A percentile compares a stretch with the other conserved stretches of the same genome.
Evolutionary conservation across 2,797 vertebrate species (phyloP).

Genomic region (Yasuhikotakia modesta): DNA sequence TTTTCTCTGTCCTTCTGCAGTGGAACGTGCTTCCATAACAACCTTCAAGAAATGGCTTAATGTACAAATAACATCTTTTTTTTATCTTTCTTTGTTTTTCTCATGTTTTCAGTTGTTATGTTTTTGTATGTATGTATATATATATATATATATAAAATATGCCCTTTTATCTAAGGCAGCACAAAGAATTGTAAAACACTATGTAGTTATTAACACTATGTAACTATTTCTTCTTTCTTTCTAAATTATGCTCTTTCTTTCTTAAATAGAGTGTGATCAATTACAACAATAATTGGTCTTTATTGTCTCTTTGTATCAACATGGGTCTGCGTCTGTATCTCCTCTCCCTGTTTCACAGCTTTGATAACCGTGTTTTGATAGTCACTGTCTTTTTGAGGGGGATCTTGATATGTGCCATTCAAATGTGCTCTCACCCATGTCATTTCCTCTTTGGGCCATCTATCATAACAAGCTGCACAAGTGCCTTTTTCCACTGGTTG

Average conservation of each 20-base stretch:
- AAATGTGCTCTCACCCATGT: slow-evolving; percentile 58
- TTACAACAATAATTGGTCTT: neutral
- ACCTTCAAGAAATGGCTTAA: no score
- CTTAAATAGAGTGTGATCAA: neutral
- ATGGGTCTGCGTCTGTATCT: slow-evolving; percentile 34
- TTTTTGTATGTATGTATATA: no score
- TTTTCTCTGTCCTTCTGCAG: no score
- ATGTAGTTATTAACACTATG: no score
- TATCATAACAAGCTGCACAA: slow-evolving; percentile 61
- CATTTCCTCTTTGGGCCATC: slow-evolving; percentile 59
- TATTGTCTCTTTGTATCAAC: neutral
- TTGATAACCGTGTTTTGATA: slow-evolving; percentile 61
- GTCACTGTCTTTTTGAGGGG: slow-evolving; percentile 55
- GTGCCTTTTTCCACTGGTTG: slow-evolving; percentile 55
- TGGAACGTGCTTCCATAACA: no score
- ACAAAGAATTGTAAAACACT: no score
- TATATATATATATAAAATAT: no score
- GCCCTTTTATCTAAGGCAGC: no score
- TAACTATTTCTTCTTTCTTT: neutral
- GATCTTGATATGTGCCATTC: slow-evolving; percentile 62
- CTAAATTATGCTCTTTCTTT: neutral
- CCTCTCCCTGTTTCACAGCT: slow-evolving; percentile 48
- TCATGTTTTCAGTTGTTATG: no score
- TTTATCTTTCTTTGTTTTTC: no score
- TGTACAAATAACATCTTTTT: no score